Conservation (phyloP, 2,888 invertebrate species). For the Drosophila setosimentum region DNA sequence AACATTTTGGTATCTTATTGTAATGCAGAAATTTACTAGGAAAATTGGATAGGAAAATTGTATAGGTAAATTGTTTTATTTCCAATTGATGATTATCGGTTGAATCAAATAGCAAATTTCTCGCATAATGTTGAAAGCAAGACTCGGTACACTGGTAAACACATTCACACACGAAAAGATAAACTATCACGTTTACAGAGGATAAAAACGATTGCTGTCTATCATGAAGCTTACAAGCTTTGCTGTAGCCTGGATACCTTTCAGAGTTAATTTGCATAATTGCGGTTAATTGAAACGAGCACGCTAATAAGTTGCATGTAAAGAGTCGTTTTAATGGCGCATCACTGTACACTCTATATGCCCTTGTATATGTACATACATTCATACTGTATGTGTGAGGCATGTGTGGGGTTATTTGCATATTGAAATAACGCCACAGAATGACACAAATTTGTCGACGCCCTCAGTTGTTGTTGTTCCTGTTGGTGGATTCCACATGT, state of each 20-base stretch:
- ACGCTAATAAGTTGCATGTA: slow-evolving; percentile 46
- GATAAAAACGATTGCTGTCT: slow-evolving; percentile 1
- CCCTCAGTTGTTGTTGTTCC: neutral
- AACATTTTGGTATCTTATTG: too few relatives aligned
- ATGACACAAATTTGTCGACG: slow-evolving; percentile 26
- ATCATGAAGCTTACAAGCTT: slow-evolving; percentile 20
- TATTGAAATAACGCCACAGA: slow-evolving; percentile 29
- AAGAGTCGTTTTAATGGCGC: slow-evolving; percentile 8
- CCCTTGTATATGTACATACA: neutral
- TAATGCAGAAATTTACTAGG: neutral
- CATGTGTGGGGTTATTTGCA: slow-evolving; percentile 27
- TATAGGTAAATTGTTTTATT: neutral
- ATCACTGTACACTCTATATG: slow-evolving; percentile 7
- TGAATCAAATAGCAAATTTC: neutral
- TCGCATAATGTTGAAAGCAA: neutral
- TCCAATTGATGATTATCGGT: neutral
- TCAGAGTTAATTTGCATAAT: slow-evolving; percentile 53
- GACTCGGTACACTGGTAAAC: neutral
- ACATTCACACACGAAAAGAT: neutral
- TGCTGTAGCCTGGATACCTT: slow-evolving; percentile 15
- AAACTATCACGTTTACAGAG: neutral
- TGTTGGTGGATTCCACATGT: slow-evolving; percentile 19
- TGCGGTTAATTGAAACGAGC: slow-evolving; percentile 60
- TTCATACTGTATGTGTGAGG: neutral
- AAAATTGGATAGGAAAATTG: neutral